phyloP scores from a whole-genome alignment of 2,113 vertebrate species.

The Spheniscus mendiculus region DNA sequence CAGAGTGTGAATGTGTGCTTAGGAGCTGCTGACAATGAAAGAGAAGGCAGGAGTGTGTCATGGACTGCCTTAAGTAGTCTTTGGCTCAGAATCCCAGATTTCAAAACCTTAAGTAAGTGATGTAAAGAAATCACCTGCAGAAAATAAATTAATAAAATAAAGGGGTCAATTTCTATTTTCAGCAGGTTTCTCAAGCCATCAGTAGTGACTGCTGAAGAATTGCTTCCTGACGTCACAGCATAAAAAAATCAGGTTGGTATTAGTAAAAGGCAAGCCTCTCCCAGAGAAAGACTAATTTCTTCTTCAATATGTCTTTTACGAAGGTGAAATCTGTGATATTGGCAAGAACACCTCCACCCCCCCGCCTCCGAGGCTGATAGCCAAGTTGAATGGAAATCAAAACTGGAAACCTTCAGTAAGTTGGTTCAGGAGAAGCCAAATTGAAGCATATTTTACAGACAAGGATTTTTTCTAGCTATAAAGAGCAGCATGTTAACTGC shows the following conservation, averaged over 20 bases:
- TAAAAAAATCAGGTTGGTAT: background rate
- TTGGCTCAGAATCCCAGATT: background rate
- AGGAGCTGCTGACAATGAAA: background rate
- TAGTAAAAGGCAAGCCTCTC: slow-evolving; percentile 4
- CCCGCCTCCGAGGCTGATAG: background rate
- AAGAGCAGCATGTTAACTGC: background rate
- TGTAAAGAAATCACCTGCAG: background rate
- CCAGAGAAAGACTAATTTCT: slow-evolving; percentile 5
- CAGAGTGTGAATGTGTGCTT: background rate
- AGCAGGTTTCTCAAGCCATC: background rate
- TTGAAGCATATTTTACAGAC: background rate
- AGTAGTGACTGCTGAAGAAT: background rate
- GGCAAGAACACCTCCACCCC: background rate
- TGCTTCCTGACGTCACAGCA: background rate
- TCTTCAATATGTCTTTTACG: background rate
- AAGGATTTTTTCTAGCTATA: background rate
- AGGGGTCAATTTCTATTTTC: background rate
- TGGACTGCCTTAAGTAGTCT: background rate
- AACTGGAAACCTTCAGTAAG: background rate
- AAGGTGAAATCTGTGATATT: slow-evolving; percentile 30
- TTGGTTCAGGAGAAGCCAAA: background rate
- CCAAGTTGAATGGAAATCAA: slow-evolving; percentile 13
- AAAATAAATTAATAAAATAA: background rate
- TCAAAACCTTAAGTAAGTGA: background rate
- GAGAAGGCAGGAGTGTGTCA: background rate